A percentile compares a stretch with the other conserved stretches of the same genome.
Conservation (phyloP, 1,140 invertebrate genomes). For the Drosophila mojavensis region DNA sequence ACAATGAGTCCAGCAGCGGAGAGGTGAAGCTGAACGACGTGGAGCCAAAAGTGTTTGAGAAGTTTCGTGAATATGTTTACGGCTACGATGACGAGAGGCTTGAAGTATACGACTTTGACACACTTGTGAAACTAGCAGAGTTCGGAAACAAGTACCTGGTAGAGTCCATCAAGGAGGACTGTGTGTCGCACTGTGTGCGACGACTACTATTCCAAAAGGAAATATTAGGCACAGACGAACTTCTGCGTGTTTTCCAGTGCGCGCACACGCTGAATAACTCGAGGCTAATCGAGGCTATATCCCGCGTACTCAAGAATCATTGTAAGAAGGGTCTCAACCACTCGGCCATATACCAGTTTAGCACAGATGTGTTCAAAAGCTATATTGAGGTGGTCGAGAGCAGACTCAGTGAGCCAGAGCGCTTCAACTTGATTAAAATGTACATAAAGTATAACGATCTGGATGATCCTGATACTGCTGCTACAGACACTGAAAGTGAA, state of each 20-base stretch:
- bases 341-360: not conserved
- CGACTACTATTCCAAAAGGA: not conserved
- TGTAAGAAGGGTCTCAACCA: not conserved
- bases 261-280: not conserved
- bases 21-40: slow-evolving; percentile 1
- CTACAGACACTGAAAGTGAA: not conserved
- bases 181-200: not conserved
- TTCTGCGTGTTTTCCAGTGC: slow-evolving; percentile 3
- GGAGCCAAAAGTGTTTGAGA: not conserved
- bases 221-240: not conserved
- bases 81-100: not conserved
- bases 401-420: not conserved
- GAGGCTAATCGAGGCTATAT: too few relatives aligned
- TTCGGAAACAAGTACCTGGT: slow-evolving; percentile 11
- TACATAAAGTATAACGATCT: not conserved
- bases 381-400: slow-evolving; percentile 1
- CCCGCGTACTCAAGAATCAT: not conserved
- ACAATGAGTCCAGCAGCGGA: slow-evolving; percentile 9
- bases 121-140: not conserved
- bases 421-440: slow-evolving; percentile 12
- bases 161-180: slow-evolving; percentile 11
- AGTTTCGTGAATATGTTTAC: slow-evolving; percentile 5
- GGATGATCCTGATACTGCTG: not conserved
- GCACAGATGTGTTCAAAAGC: not conserved
- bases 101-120: not conserved